These are phyloP conservation scores for Phaethornis superciliosus DNA, from an alignment of 2,113 vertebrate species.

Conservation along the genomic window DNA sequence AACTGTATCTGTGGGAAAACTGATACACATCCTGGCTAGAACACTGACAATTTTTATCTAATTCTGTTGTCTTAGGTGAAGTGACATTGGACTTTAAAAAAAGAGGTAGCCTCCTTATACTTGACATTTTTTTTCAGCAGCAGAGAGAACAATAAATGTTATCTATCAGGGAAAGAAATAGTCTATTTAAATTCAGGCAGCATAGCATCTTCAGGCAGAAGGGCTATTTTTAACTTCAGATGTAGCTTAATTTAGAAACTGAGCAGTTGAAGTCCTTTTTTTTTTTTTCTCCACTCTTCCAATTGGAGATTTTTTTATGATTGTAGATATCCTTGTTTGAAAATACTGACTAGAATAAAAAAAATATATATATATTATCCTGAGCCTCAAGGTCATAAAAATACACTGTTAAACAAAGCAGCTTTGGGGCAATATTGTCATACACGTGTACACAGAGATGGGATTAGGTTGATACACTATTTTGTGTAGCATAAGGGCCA, in stretches of 20 bases:
- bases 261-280: conserved; percentile 81
- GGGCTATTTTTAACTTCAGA: conserved; percentile 89
- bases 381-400: conserved; percentile 54
- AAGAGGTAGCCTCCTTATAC: conserved; percentile 25
- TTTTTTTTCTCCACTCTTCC: conserved; percentile 69
- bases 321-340: conserved; percentile 48
- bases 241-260: conserved; percentile 89
- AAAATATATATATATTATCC: conserved; percentile 29
- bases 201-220: conserved; percentile 76
- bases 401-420: conserved; percentile 10
- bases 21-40: neutral
- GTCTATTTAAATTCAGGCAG: conserved; percentile 82
- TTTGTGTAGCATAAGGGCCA: neutral
- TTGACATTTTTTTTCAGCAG: neutral
- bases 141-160: conserved; percentile 69
- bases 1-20: neutral
- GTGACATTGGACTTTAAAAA: neutral
- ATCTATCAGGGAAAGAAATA: conserved; percentile 69
- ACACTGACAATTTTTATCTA: neutral
- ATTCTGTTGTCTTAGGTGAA: neutral
- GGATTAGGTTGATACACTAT: neutral
- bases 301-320: conserved; percentile 74
- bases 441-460: neutral
- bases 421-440: neutral
- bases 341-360: conserved; percentile 54